Percentiles rank a stretch among this genome's conserved stretches.
These are phyloP conservation scores for Astyanax mexicanus DNA, from an alignment of 2,797 vertebrate species.

Conservation along the genomic window DNA sequence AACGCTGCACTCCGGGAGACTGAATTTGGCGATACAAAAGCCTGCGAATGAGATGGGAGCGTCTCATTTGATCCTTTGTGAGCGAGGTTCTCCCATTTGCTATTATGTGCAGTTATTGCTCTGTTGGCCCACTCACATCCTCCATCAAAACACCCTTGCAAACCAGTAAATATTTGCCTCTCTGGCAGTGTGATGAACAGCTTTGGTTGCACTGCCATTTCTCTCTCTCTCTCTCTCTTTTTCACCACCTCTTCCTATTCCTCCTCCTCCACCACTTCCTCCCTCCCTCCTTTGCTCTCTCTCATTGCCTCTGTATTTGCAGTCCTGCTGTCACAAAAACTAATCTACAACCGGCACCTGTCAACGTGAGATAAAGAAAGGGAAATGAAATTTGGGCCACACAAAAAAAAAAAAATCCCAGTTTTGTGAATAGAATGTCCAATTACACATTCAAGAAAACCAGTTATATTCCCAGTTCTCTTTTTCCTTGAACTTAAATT, in stretches of 20 bases:
- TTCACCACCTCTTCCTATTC: too few relatives aligned
- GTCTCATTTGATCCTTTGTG: constrained; percentile 65
- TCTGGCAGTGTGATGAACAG: not conserved
- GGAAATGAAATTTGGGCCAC: constrained; percentile 9
- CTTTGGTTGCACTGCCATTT: not conserved
- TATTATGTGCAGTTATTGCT: constrained; percentile 61
- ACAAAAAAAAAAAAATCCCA: not conserved
- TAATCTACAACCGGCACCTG: constrained; percentile 30
- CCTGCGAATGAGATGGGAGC: constrained; percentile 57
- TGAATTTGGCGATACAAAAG: constrained; percentile 53
- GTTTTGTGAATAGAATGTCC: not conserved
- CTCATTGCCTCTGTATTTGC: constrained; percentile 19
- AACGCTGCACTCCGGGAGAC: constrained; percentile 57
- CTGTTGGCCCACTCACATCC: constrained; percentile 36
- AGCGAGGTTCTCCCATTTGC: constrained; percentile 53
- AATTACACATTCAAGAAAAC: not conserved
- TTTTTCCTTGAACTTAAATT: not conserved
- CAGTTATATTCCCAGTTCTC: too few relatives aligned
- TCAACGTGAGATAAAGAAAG: constrained; percentile 19
- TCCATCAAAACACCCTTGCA: constrained; percentile 8
- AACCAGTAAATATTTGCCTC: constrained; percentile 22
- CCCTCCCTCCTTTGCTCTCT: not conserved
- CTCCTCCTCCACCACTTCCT: not conserved
- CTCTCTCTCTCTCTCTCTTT: not conserved
- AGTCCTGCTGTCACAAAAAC: constrained; percentile 16